Evolutionary conservation across 1,140 invertebrate genomes (phyloP), one percentile per base, ranked within the genome.

Genomic region (Drosophila kurseongensis): DNA sequence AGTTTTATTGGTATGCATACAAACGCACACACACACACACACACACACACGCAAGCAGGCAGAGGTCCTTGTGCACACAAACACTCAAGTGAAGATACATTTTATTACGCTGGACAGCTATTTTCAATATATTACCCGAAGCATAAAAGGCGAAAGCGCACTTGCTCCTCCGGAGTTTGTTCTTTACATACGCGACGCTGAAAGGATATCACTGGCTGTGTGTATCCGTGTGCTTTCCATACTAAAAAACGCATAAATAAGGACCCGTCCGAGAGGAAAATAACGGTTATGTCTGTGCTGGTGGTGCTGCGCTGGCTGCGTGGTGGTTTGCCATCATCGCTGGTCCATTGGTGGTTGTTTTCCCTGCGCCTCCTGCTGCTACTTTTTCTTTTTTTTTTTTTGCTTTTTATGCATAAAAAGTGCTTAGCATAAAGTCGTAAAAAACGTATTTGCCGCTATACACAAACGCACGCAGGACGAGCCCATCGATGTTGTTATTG

Each of bases 161-260:
- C 69, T 75, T 63, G 72, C 68, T 85, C 72, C 29, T 32, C 8
- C 29, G 29, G 29, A 32, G 29, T 32, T 32, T 32, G 72, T 63
- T 85, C 72, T 85, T 84, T 84, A 84, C 81, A 84, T 84, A 75
- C 77, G 63, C 50, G 55, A 44, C 41, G 66, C 72, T 78, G 61
- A 88, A 88, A 89, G 83, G 83, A 89, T 88, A 89, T 82, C 50
- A 38, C 10, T 32, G 18, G 18, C 10, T 59, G 8, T 67, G n/a
- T 51, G 35, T 59, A 50, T 74, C 16, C 32, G 61, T 86, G 68
- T 58, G 78, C 82, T 88, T 88, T 80, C 84, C 84, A 89, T 89
- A 88, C 84, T 88, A 88, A 88, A 88, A 88, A 88, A 88, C 84
- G 84, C 84, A 88, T 89, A 88, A 88, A 88, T 89, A 88, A 89